These are phyloP conservation scores for Mohoua ochrocephala DNA, from an alignment of 2,113 vertebrate genomes.

Conservation along the genomic window DNA sequence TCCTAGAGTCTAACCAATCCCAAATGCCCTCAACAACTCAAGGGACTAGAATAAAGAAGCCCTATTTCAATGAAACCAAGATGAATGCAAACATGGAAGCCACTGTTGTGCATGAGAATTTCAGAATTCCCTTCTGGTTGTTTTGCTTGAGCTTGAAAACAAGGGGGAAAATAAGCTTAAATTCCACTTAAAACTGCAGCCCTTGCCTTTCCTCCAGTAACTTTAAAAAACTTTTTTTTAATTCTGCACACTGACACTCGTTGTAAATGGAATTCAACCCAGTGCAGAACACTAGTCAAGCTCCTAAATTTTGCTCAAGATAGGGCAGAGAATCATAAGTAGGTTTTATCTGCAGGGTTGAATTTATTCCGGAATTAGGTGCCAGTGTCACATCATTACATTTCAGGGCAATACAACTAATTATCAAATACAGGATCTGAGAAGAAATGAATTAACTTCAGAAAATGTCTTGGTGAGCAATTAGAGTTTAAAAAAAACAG, in stretches of 20 bases:
- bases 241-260: neutral
- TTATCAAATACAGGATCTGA: neutral
- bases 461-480: neutral
- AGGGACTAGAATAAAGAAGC: neutral
- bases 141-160: neutral
- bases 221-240: neutral
- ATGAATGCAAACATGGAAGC: neutral
- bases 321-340: neutral
- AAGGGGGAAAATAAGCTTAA: neutral
- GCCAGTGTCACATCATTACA: neutral
- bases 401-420: neutral
- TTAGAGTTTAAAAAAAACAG: neutral
- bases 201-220: neutral
- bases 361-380: neutral
- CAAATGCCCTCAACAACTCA: neutral
- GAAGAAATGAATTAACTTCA: neutral
- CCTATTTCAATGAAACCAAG: neutral
- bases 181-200: neutral
- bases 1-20: neutral
- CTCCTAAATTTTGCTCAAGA: slow-evolving; percentile 13
- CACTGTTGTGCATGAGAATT: neutral
- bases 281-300: neutral
- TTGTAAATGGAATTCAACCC: neutral
- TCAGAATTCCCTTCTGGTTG: neutral
- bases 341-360: neutral